These are phyloP conservation scores for Boleophthalmus pectinirostris DNA, from an alignment of 2,113 vertebrate species.

Conservation along the genomic window DNA sequence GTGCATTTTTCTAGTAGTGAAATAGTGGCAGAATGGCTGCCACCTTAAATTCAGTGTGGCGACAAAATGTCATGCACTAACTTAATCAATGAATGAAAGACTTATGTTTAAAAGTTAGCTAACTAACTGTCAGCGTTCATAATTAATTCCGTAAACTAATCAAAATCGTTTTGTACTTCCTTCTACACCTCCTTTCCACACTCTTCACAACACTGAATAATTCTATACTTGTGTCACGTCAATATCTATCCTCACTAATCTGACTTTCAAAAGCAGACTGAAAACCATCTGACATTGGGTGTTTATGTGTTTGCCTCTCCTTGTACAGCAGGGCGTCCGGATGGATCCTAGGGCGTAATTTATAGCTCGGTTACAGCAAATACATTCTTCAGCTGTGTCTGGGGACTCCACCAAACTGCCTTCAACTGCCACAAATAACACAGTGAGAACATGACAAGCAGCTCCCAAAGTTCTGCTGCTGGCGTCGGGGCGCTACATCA, in stretches of 20 bases:
- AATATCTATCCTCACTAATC: not conserved
- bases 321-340: constrained; percentile 1
- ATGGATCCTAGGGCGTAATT: constrained; percentile 33
- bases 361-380: constrained; percentile 29
- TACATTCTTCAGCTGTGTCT: constrained; percentile 31
- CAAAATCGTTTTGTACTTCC: not conserved
- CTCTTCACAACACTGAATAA: not conserved
- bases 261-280: not conserved
- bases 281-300: not conserved
- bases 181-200: not conserved
- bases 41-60: no score
- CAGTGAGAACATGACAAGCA: constrained; percentile 16
- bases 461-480: constrained; percentile 22
- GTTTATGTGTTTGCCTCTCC: constrained; percentile 10
- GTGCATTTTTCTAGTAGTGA: not conserved
- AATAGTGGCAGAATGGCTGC: not conserved
- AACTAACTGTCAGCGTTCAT: not conserved
- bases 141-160: not conserved
- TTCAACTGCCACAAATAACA: constrained; percentile 32
- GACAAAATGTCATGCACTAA: no score
- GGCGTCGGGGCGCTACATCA: constrained; percentile 31
- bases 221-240: not conserved
- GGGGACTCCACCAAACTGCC: constrained; percentile 24
- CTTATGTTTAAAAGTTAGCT: no score
- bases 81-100: no score